Conservation (phyloP, 2,113 vertebrate genomes). For the Cyrtonyx montezumae region DNA sequence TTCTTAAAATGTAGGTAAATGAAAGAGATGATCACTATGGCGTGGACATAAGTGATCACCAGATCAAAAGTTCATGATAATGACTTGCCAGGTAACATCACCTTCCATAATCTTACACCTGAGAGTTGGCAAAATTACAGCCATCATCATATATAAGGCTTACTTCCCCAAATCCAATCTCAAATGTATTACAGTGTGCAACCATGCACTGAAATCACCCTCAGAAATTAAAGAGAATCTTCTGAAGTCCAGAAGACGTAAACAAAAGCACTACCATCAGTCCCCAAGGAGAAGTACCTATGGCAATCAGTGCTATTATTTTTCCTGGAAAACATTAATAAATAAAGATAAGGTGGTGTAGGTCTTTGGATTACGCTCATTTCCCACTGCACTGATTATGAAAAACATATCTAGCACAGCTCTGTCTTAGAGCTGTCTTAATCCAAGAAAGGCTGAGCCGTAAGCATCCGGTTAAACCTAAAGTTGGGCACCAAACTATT, state of each 20-base stretch:
- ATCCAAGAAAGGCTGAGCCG: not conserved
- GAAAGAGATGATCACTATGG: not conserved
- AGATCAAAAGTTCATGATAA: not conserved
- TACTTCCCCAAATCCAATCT: not conserved
- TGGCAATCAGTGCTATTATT: not conserved
- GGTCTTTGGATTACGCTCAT: not conserved
- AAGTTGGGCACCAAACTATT: not conserved
- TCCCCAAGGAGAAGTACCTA: not conserved
- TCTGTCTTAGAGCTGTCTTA: not conserved
- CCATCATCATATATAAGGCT: not conserved
- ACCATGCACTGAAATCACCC: not conserved
- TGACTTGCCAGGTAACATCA: not conserved
- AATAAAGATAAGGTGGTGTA: not conserved
- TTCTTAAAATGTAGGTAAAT: not conserved
- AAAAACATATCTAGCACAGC: not conserved
- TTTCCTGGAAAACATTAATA: not conserved
- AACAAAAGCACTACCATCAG: not conserved
- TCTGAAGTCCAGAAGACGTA: not conserved
- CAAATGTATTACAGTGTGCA: not conserved
- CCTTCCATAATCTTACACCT: not conserved
- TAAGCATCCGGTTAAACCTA: not conserved
- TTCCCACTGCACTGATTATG: not conserved
- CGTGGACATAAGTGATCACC: not conserved
- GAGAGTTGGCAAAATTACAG: not conserved
- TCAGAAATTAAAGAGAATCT: constrained; percentile 2